Percentiles rank a stretch among this genome's conserved stretches.
Conservation (phyloP, 2,113 vertebrate genomes). For the Etheostoma cragini region DNA sequence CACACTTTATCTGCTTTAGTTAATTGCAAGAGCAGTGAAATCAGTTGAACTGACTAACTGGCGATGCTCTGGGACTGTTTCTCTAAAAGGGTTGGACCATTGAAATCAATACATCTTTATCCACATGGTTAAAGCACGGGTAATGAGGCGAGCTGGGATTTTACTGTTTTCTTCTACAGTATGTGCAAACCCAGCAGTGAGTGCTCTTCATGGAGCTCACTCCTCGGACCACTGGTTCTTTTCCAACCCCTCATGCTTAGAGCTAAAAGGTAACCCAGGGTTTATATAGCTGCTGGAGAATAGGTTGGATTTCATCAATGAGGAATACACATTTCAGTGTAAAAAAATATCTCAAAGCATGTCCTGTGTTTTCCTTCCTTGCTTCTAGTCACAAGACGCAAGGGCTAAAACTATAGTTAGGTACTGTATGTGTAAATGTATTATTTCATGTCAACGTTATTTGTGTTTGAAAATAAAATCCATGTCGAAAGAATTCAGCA, state of each 20-base stretch:
- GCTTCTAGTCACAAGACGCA: not conserved
- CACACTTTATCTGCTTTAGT: slow-evolving; percentile 47
- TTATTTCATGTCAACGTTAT: not conserved
- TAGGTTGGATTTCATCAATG: not conserved
- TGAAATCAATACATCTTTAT: slow-evolving; percentile 63
- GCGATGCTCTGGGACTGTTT: slow-evolving; percentile 61
- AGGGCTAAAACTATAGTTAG: not conserved
- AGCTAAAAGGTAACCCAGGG: slow-evolving; percentile 3
- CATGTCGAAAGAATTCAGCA: no score
- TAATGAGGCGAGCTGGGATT: slow-evolving; percentile 63
- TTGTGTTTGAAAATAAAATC: not conserved
- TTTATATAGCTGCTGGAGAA: not conserved
- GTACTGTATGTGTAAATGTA: not conserved
- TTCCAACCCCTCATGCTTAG: not conserved
- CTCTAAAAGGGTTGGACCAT: slow-evolving; percentile 58
- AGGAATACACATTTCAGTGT: not conserved
- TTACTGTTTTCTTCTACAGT: slow-evolving; percentile 42
- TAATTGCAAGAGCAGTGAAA: slow-evolving; percentile 29
- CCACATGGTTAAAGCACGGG: slow-evolving; percentile 42
- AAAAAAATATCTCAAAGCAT: not conserved
- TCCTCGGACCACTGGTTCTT: slow-evolving; percentile 9
- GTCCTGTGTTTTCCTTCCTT: no score
- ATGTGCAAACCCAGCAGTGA: slow-evolving; percentile 9
- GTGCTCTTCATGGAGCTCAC: slow-evolving; percentile 14
- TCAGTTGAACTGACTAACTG: slow-evolving; percentile 40